Percentiles rank a stretch among this genome's conserved stretches.
Conservation (phyloP, 2,888 invertebrate genomes). For the Melipona beecheii region DNA sequence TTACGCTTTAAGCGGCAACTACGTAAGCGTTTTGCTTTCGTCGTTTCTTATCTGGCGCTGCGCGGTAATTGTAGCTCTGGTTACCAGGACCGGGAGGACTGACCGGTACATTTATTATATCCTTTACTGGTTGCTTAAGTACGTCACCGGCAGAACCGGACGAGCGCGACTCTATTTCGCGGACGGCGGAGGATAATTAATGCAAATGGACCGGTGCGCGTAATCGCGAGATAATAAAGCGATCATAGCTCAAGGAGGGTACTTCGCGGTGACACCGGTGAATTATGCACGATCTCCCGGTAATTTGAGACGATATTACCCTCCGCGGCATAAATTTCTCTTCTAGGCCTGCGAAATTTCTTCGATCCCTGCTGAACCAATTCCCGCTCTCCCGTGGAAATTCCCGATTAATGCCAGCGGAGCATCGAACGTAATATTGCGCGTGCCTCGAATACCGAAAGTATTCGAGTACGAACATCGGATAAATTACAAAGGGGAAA, state of each 20-base stretch:
- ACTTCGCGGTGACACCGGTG: constrained; percentile 55
- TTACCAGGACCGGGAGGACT: constrained; percentile 10
- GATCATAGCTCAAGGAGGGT: constrained; percentile 58
- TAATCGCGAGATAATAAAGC: constrained; percentile 72
- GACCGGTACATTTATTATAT: constrained; percentile 56
- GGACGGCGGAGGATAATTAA: constrained; percentile 62
- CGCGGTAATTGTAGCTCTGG: not conserved
- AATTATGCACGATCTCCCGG: constrained; percentile 55
- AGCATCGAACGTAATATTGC: not conserved
- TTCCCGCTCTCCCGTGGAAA: not conserved
- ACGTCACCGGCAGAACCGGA: constrained; percentile 58
- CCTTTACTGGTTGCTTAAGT: constrained; percentile 56
- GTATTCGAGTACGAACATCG: not conserved
- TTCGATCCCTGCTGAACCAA: constrained; percentile 6
- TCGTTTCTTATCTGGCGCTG: constrained; percentile 19
- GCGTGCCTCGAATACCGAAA: not conserved
- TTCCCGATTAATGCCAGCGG: not conserved
- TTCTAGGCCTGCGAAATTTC: constrained; percentile 28
- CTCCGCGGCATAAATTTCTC: constrained; percentile 42
- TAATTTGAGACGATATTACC: constrained; percentile 59
- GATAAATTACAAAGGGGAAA: not conserved
- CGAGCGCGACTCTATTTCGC: constrained; percentile 57
- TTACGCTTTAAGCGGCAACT: not conserved
- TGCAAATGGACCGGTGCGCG: constrained; percentile 67
- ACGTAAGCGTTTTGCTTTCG: not conserved